A percentile compares a stretch with the other conserved stretches of the same genome.
Evolutionary conservation across 1,140 invertebrate species (phyloP).

Genomic region (Cataglyphis hispanica): DNA sequence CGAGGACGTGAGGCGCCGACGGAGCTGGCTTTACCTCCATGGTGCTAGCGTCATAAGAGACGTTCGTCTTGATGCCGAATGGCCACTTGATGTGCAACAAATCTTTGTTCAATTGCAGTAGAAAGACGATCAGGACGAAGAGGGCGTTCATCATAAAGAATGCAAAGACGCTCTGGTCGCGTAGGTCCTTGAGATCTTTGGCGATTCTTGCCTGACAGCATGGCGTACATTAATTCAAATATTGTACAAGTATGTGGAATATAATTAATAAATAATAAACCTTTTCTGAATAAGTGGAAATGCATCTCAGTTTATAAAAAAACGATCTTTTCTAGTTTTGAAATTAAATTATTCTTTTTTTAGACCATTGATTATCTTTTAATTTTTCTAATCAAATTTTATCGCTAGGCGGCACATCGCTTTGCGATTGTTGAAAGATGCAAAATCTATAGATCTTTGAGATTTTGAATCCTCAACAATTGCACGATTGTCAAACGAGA

Average conservation of each 20-base stretch:
- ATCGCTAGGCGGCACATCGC: too few species aligned
- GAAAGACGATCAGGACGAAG: slow-evolving; percentile 99
- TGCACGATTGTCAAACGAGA: neutral
- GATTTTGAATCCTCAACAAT: neutral
- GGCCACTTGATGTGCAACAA: slow-evolving; percentile 97
- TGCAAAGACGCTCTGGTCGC: slow-evolving; percentile 97
- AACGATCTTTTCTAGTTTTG: neutral
- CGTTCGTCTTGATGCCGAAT: slow-evolving; percentile 96
- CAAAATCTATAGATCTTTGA: neutral
- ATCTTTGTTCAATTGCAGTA: slow-evolving; percentile 98
- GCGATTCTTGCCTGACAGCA: slow-evolving; percentile 93
- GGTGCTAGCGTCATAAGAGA: slow-evolving; percentile 94
- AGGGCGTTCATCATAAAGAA: slow-evolving; percentile 99
- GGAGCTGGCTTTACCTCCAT: slow-evolving; percentile 93
- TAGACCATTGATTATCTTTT: neutral
- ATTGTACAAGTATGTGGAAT: neutral
- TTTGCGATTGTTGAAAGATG: neutral
- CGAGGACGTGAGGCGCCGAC: slow-evolving; percentile 66
- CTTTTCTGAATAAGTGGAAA: neutral
- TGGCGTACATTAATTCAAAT: slow-evolving; percentile 68
- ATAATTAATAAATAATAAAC: neutral
- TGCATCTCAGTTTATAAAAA: neutral
- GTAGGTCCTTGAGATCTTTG: slow-evolving; percentile 95
- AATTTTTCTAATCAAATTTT: neutral
- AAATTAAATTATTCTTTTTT: neutral